A percentile compares a stretch with the other conserved stretches of the same genome.
Conservation (phyloP, 2,113 vertebrate species). For the Dendrocopos noguchii region DNA sequence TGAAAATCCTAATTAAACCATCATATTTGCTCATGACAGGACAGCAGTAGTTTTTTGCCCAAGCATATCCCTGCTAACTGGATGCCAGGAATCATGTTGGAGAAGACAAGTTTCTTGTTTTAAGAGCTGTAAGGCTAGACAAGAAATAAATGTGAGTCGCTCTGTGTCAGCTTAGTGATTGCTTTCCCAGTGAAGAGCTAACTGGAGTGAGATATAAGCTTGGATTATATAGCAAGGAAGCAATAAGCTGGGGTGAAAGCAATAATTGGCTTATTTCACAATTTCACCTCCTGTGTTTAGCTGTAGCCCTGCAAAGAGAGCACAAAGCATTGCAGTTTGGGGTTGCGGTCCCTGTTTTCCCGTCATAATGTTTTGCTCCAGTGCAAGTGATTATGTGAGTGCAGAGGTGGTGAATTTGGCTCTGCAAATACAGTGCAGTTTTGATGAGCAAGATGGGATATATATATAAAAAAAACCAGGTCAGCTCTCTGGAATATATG, state of each 20-base stretch:
- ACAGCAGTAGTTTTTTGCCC: background rate
- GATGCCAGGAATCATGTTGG: background rate
- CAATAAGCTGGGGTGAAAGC: background rate
- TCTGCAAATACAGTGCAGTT: background rate
- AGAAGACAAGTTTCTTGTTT: background rate
- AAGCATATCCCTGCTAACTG: background rate
- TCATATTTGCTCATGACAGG: background rate
- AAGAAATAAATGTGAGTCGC: background rate
- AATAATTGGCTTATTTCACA: background rate
- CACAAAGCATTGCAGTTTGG: fast-evolving
- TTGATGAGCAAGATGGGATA: background rate
- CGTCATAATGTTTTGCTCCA: background rate
- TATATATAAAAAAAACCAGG: background rate
- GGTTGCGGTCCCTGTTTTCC: background rate
- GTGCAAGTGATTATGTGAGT: background rate
- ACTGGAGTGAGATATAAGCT: background rate
- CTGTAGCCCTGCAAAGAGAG: background rate
- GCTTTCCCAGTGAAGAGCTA: background rate
- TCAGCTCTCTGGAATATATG: background rate
- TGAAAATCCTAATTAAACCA: background rate
- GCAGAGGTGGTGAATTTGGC: background rate
- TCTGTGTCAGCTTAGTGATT: background rate
- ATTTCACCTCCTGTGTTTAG: background rate
- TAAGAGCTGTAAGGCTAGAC: background rate
- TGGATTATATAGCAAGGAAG: background rate